Percentiles rank a stretch among this genome's conserved stretches.
Evolutionary conservation across 2,797 vertebrate species (phyloP).

Genomic region (Lepidocolaptes lacrymiger): DNA sequence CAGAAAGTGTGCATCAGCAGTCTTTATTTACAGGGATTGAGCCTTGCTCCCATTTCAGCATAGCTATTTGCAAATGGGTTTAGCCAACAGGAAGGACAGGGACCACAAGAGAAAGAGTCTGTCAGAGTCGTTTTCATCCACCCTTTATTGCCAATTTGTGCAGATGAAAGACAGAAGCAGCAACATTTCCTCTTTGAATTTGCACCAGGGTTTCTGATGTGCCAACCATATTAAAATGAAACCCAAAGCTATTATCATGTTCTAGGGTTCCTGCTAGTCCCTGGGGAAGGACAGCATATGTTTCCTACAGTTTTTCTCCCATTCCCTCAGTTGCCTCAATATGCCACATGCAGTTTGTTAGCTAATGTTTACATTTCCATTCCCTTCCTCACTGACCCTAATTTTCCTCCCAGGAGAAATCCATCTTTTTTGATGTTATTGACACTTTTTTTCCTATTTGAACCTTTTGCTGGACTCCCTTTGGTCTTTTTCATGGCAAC

Average conservation of each 20-base stretch:
- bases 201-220: background rate
- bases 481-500: background rate
- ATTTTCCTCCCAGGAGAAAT: background rate
- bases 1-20: background rate
- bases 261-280: background rate
- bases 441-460: background rate
- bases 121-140: slow-evolving; percentile 35
- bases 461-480: background rate
- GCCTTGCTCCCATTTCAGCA: background rate
- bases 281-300: background rate
- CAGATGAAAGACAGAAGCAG: slow-evolving; percentile 17
- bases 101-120: slow-evolving; percentile 34
- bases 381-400: background rate
- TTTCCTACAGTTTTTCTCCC: background rate
- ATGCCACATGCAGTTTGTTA: background rate
- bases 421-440: background rate
- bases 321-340: background rate
- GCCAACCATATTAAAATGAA: slow-evolving; percentile 17
- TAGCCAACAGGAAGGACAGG: slow-evolving; percentile 29
- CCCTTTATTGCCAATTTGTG: background rate
- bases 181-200: slow-evolving; percentile 19
- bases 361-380: background rate
- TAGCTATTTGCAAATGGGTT: background rate
- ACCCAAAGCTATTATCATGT: background rate
- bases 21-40: slow-evolving; percentile 26